Conservation (phyloP, 2,888 invertebrate genomes). For the Morpho helenor region DNA sequence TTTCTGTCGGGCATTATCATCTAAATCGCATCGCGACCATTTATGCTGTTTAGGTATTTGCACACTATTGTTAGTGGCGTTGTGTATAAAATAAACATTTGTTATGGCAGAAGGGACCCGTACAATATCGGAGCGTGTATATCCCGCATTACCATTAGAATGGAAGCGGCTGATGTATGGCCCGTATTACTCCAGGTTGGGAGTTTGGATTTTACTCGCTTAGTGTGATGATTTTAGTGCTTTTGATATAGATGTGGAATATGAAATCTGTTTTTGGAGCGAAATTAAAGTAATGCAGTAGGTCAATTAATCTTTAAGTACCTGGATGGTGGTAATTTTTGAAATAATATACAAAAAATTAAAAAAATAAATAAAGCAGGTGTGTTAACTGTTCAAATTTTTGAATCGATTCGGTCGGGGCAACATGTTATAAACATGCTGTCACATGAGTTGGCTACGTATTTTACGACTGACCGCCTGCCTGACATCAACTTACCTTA, state of each 20-base stretch:
- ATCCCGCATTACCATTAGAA: slow-evolving; percentile 76
- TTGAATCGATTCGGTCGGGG: not conserved
- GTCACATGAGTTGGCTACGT: too few relatives aligned
- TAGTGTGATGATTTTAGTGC: slow-evolving; percentile 23
- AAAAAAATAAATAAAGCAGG: too few relatives aligned
- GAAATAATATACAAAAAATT: too few relatives aligned
- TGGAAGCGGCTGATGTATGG: slow-evolving; percentile 71
- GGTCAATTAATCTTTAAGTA: too few relatives aligned
- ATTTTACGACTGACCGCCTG: too few relatives aligned
- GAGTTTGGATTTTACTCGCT: slow-evolving; percentile 33
- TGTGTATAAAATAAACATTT: slow-evolving; percentile 80
- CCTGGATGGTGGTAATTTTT: too few relatives aligned
- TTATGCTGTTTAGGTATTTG: slow-evolving; percentile 77
- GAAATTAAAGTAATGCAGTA: too few relatives aligned
- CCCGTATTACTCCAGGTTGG: slow-evolving; percentile 39
- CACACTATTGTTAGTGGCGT: slow-evolving; percentile 78
- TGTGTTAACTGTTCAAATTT: not conserved
- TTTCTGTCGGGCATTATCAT: slow-evolving; percentile 72
- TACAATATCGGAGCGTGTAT: slow-evolving; percentile 63
- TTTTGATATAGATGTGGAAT: slow-evolving; percentile 4
- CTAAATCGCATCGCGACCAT: slow-evolving; percentile 77
- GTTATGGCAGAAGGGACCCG: slow-evolving; percentile 65
- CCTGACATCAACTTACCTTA: too few relatives aligned
- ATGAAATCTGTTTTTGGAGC: not conserved
- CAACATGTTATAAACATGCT: too few relatives aligned